Evolutionary conservation across 2,888 invertebrate species (phyloP).

Genomic region (Drosophila tripunctata): DNA sequence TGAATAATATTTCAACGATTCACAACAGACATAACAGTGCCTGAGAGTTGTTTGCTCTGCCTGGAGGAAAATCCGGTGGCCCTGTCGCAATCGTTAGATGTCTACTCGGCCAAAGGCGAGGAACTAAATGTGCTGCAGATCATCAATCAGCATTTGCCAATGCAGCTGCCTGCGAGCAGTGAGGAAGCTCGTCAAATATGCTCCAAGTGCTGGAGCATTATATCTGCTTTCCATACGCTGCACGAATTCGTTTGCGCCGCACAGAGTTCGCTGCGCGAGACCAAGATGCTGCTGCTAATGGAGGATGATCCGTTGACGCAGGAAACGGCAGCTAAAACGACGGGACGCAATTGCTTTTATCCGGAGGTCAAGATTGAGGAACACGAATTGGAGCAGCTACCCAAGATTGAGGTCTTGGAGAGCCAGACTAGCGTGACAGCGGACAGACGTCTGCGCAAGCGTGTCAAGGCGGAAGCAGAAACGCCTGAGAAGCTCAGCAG

Average conservation of each 20-base stretch:
- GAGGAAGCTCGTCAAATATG: conserved; percentile 63
- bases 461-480: conserved; percentile 56
- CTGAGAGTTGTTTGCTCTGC: conserved; percentile 55
- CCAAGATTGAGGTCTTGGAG: conserved; percentile 80
- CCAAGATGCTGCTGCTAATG: conserved; percentile 52
- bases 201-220: conserved; percentile 71
- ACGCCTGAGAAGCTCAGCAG: no score
- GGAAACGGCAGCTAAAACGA: conserved; percentile 56
- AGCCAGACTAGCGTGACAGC: conserved; percentile 37
- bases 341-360: conserved; percentile 59
- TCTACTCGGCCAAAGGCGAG: conserved; percentile 42
- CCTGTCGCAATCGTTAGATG: conserved; percentile 42
- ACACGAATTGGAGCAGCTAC: conserved; percentile 78
- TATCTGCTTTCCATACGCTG: conserved; percentile 72
- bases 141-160: conserved; percentile 58
- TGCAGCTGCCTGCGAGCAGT: conserved; percentile 56
- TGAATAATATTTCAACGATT: no score
- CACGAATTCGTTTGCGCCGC: conserved; percentile 69
- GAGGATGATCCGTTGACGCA: conserved; percentile 72
- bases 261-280: conserved; percentile 61
- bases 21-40: conserved; percentile 26
- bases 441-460: conserved; percentile 50
- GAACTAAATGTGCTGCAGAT: conserved; percentile 54
- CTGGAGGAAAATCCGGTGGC: conserved; percentile 57
- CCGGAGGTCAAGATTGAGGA: conserved; percentile 81